Evolutionary conservation across 2,888 invertebrate genomes (phyloP), one percentile per base, ranked within the genome.

Genomic region (Encarsia formosa): DNA sequence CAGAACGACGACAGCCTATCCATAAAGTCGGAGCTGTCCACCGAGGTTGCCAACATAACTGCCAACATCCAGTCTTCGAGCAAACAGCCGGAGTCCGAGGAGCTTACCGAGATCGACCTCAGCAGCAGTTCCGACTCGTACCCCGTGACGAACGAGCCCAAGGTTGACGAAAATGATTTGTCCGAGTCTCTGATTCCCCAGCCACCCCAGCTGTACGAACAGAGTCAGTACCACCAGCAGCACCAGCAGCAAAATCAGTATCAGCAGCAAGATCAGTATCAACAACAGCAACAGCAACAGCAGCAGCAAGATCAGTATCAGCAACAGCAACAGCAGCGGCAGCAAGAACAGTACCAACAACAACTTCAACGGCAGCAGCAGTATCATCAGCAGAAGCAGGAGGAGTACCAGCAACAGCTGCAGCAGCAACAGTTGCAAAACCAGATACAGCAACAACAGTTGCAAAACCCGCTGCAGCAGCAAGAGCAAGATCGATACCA

Each of bases 1-100:
- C 64, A 62, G 40, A 57, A 66, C 16, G 67, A 67, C 43, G 63
- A 63, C 41, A 46, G 60, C 1, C 20, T 41, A n/a, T 56, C 56
- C 6, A 41, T 54, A 2, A 54, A 56, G 32, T 54, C 56, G 0
- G 57, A 60, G 29, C 23, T 59, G 8, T 57, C 58, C 4, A 44
- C 53, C 13, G 55, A 60, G 34, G 58, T 57, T n/a, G 58, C 54
- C 0, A 52, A 19, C 3, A 58, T 58, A 24, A 59, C 60, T 2
- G 45, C 58, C 3, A 35, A 43, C 4, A 58, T 60, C 15, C 45
- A 2, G 23, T 15, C 8, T 2, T 6, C 22, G 24, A 40, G 11
- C 40, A n/a, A 40, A 2, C 5, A 31, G 5, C 20, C 31, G 2
- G 5, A 13, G 2, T 34, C 29, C 4, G 57, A 63, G 2, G 54